These are phyloP conservation scores for Cheilosia vulpina DNA, from an alignment of 2,888 invertebrate genomes.

Conservation along the genomic window DNA sequence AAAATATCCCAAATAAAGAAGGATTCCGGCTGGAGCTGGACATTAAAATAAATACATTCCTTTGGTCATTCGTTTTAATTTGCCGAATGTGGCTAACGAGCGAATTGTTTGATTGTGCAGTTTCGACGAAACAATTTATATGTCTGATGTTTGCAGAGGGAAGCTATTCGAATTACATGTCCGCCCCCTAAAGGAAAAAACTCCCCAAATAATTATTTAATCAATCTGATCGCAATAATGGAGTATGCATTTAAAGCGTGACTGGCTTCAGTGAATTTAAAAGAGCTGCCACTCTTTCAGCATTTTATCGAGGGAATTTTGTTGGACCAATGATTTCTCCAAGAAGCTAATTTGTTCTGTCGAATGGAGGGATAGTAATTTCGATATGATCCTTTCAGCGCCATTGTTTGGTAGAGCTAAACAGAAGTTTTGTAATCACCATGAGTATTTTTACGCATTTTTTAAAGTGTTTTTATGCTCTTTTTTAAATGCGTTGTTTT, in stretches of 20 bases:
- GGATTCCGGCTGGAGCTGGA: slow-evolving; percentile 37
- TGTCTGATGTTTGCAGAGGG: slow-evolving; percentile 12
- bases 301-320: no score
- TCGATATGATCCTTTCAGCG: no score
- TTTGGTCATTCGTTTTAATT: slow-evolving; percentile 70
- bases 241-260: not conserved
- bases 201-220: slow-evolving; percentile 2
- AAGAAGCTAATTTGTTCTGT: no score
- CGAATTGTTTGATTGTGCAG: slow-evolving; percentile 47
- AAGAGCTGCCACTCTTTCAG: no score
- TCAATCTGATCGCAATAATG: not conserved
- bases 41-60: slow-evolving; percentile 64
- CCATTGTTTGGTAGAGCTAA: no score
- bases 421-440: no score
- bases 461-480: no score
- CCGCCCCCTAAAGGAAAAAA: not conserved
- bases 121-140: slow-evolving; percentile 52
- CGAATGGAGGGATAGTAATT: no score
- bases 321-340: no score
- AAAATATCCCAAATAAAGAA: slow-evolving; percentile 53
- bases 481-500: no score
- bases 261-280: no score
- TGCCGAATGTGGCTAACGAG: slow-evolving; percentile 58
- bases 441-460: no score
- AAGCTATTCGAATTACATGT: slow-evolving; percentile 33